Evolutionary conservation across 1,140 invertebrate species (phyloP), one percentile per base, ranked within the genome.

Genomic region (Drosophila sucinea): DNA sequence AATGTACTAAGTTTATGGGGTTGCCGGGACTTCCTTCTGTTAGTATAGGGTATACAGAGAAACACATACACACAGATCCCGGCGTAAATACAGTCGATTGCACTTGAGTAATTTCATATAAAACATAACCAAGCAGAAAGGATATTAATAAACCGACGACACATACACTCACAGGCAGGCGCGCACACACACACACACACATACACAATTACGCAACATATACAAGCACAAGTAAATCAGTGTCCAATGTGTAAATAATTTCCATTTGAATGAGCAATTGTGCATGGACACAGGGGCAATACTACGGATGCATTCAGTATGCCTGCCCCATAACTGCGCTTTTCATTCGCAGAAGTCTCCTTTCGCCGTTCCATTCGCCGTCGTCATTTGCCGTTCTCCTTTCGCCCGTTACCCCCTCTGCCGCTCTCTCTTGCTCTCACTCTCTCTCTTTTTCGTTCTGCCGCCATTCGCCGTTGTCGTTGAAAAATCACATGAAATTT

Each of bases 191-290:
- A 40, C 41, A 57, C 62, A 55, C 29, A 60, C 65, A 63, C 23
- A 38, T 30, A 58, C 7, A 25, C 2, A 35, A 32, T n/a, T 58
- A 68, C 38, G 65, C 5, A 7, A 38, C 11, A 38, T 3, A 38
- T 38, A 38, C 10, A 51, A 51, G 44, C 44, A 51, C 85, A 89
- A 89, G 85, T 90, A 89, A 89, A 89, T 89, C 84, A 89, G 85
- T 89, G 84, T 89, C 84, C 84, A 89, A 89, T 89, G 84, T 90
- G 90, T 91, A 91, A 91, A 91, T 91, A 91, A 91, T 91, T 91
- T 91, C 90, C 90, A 91, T 90, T 84, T 82, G 79, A 90, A 90
- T 91, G 85, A 87, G 81, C 90, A 91, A 90, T 89, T 89, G 84
- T 89, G 84, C 89, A 91, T 89, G 72, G 68, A 58, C 58, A 54